Evolutionary conservation across 2,888 invertebrate genomes (phyloP).

Genomic region (Eilema griseolum): DNA sequence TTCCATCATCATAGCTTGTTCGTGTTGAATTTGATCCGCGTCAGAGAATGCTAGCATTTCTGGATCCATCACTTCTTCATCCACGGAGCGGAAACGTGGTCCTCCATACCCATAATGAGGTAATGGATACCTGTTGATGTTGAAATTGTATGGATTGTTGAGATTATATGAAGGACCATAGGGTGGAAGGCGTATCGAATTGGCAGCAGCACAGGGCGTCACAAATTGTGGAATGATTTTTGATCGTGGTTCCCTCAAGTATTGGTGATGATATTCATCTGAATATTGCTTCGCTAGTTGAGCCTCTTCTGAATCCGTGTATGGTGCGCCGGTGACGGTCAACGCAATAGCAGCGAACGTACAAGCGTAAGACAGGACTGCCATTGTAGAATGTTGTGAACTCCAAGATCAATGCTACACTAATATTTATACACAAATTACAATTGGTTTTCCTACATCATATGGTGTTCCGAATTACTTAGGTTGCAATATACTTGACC

Average conservation of each 20-base stretch:
- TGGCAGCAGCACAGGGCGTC: constrained; percentile 63
- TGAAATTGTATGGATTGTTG: constrained; percentile 38
- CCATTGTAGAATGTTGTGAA: constrained; percentile 68
- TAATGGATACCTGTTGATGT: constrained; percentile 46
- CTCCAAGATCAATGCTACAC: constrained; percentile 51
- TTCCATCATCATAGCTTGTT: constrained; percentile 47
- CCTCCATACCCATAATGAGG: constrained; percentile 54
- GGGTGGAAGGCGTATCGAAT: neutral
- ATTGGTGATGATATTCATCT: constrained; percentile 37
- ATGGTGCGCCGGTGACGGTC: constrained; percentile 54
- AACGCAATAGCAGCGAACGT: constrained; percentile 51
- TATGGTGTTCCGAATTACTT: constrained; percentile 51
- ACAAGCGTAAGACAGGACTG: constrained; percentile 59
- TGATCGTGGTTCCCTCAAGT: constrained; percentile 60
- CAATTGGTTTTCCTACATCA: constrained; percentile 53
- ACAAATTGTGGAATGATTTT: constrained; percentile 53
- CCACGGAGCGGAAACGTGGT: constrained; percentile 63
- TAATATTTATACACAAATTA: constrained; percentile 73
- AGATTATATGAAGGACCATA: constrained; percentile 13
- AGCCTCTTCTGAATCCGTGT: constrained; percentile 46
- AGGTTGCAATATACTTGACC: constrained; percentile 68
- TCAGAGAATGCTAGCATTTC: constrained; percentile 72
- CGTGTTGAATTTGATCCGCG: constrained; percentile 54
- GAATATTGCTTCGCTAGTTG: constrained; percentile 40
- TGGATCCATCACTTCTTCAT: constrained; percentile 55